Conservation (phyloP, 2,888 invertebrate genomes). For the Microplitis manilae region DNA sequence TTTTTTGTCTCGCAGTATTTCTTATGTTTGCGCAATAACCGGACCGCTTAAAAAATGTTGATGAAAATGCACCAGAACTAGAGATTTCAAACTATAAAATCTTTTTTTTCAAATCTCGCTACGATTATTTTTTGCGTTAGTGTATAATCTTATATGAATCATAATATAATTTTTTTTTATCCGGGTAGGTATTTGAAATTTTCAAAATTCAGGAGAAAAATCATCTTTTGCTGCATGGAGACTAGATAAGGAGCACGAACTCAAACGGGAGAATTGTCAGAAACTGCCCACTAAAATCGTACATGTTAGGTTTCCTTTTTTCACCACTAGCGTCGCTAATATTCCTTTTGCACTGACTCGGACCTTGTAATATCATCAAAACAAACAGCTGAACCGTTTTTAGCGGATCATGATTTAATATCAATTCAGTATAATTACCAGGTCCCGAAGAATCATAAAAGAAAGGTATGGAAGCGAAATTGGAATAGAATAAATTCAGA, state of each 20-base stretch:
- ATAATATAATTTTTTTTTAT: too few species aligned
- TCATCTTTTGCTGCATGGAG: background rate
- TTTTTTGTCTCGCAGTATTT: too few species aligned
- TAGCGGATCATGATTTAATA: slow-evolving; percentile 24
- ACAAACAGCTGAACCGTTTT: slow-evolving; percentile 19
- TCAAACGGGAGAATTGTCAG: background rate
- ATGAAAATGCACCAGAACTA: too few species aligned
- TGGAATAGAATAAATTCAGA: background rate
- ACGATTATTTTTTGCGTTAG: too few species aligned
- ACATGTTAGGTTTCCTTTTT: background rate
- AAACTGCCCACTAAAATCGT: background rate
- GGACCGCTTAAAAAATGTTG: too few species aligned
- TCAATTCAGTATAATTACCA: background rate
- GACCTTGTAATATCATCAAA: too few species aligned
- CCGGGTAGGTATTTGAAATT: too few species aligned
- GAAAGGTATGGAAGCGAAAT: background rate
- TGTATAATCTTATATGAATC: too few species aligned
- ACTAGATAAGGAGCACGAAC: background rate
- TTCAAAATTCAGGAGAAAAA: too few species aligned
- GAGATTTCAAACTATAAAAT: too few species aligned
- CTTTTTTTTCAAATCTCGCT: too few species aligned
- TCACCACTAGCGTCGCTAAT: background rate
- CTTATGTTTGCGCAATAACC: too few species aligned
- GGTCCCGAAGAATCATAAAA: background rate
- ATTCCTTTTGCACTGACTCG: background rate